Base-by-base conservation (phyloP, 2,113 vertebrate species). In the Chinchilla lanigera region DNA sequence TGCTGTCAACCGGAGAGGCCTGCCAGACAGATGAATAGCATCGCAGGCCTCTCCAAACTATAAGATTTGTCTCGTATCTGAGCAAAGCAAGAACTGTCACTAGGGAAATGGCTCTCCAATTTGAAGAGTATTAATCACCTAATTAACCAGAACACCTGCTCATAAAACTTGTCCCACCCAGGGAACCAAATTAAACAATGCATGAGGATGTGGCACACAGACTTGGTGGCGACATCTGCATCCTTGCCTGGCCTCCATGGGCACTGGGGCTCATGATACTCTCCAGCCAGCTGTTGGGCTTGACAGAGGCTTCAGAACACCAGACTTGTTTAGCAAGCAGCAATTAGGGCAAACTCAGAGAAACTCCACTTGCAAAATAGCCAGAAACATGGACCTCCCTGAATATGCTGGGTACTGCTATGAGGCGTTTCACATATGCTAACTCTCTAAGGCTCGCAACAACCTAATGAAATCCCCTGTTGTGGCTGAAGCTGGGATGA, bases 101-200 rank as follows among this genome's bases (percentile, higher is more conserved):
- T 85, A 30, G 90, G 96, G 96, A 97, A 96, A 96, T 65, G 77
- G 33, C 67, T 61, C 94, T 97, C 78, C 81, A 95, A 75, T 96
- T 86, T 95, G 95, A 98, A 84, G 52, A 95, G 85, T 97, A 98
- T 97, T 97, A 97, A 97, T 97, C 94, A 97, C 98, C 97, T 97
- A 97, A 98, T 98, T 98, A 97, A 95, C 96, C 87, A 86, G 95
- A 97, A 96, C 96, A 97, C 97, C 98, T 97, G 98, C 78, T 95
- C 94, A 94, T 96, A 95, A 96, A 96, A 97, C 54, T 82, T 52
- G 52, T 93, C 94, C 94, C 73, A 86, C 89, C 86, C 67, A 93
- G 92, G 97, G 71, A 97, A 95, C 71, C 85, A 92, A 69, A 93
- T 92, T 93, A 92, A 96, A 95, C 97, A 97, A 93, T 95, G 95